Evolutionary conservation across 2,113 vertebrate genomes (phyloP).

Genomic region (Ctenodactylus gundi): DNA sequence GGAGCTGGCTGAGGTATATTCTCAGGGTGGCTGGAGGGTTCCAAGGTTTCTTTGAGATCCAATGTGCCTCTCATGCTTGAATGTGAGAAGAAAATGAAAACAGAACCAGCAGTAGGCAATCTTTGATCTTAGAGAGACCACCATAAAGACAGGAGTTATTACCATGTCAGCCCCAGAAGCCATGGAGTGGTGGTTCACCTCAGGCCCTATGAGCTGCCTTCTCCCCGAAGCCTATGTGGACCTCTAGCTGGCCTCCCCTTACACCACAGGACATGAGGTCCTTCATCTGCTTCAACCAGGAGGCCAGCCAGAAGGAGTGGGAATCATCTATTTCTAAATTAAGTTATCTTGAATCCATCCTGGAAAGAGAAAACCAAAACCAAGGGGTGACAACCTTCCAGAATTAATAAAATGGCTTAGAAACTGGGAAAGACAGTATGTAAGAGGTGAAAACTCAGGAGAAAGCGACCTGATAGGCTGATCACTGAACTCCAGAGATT

Average conservation of each 20-base stretch:
- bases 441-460: neutral
- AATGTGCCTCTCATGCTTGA: neutral
- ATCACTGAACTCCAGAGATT: neutral
- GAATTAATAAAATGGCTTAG: neutral
- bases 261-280: accelerated
- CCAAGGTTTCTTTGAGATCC: neutral
- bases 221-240: neutral
- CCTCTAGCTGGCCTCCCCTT: too few species aligned
- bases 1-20: neutral
- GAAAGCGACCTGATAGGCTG: neutral
- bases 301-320: neutral
- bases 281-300: neutral
- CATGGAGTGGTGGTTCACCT: neutral
- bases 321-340: neutral
- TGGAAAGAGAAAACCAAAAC: neutral
- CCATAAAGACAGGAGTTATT: accelerated
- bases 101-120: neutral
- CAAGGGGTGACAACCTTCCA: neutral
- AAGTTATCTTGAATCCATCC: neutral
- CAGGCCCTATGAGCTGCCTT: neutral
- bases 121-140: neutral
- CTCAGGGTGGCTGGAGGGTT: accelerated
- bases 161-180: neutral
- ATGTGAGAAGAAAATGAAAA: neutral
- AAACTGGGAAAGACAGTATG: neutral